Percentiles rank a stretch among this genome's conserved stretches.
phyloP scores from a whole-genome alignment of 1,140 invertebrate species.

The Bombus breviceps region DNA sequence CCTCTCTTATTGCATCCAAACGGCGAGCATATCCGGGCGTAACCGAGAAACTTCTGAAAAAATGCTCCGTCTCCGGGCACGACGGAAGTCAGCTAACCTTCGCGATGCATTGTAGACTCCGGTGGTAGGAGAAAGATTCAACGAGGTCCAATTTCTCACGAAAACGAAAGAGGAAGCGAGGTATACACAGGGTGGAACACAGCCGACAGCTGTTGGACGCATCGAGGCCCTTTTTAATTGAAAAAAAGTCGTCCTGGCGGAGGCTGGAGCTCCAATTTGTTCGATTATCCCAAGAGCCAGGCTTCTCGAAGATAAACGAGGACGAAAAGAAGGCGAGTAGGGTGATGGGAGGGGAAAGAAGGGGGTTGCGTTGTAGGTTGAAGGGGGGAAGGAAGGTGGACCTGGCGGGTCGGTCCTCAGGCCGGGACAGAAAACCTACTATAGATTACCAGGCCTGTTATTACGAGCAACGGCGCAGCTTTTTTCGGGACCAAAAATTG shows the following conservation, averaged over 20 bases:
- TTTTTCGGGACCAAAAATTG: constrained; percentile 82
- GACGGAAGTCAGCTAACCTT: not conserved
- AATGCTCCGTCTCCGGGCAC: not conserved
- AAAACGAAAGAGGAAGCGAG: not conserved
- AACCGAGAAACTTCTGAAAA: too few species aligned
- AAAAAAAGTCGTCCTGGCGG: constrained; percentile 73
- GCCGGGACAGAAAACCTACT: constrained; percentile 81
- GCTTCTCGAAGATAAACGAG: constrained; percentile 36
- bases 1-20: not conserved
- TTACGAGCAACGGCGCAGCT: constrained; percentile 78
- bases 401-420: constrained; percentile 67
- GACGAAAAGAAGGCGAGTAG: not conserved
- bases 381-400: constrained; percentile 12
- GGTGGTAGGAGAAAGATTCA: not conserved
- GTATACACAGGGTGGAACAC: constrained; percentile 37
- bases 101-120: not conserved
- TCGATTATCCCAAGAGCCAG: constrained; percentile 73
- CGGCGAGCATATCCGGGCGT: not conserved
- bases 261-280: constrained; percentile 75
- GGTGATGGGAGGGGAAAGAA: not conserved
- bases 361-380: not conserved
- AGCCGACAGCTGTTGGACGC: constrained; percentile 76
- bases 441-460: constrained; percentile 82
- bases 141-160: constrained; percentile 18
- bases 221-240: constrained; percentile 76